These are phyloP conservation scores for Acrossocheilus wenchowensis DNA, from an alignment of 2,797 vertebrate species.

Conservation along the genomic window DNA sequence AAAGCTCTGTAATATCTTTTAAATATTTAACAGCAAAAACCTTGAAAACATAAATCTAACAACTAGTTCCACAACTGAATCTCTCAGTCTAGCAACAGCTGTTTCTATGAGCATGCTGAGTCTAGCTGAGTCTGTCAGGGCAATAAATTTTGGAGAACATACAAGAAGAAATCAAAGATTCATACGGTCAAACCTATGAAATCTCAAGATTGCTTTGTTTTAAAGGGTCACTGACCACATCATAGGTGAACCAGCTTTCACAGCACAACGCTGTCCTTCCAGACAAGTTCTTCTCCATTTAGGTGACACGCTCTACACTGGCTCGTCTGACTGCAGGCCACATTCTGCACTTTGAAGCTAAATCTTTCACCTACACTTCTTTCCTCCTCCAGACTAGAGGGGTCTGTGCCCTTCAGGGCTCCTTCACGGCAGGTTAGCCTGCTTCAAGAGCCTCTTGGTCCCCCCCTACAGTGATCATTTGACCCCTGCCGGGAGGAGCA, in stretches of 20 bases:
- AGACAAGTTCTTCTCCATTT: conserved; percentile 17
- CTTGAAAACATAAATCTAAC: not conserved
- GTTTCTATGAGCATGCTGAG: not conserved
- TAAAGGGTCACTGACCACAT: not conserved
- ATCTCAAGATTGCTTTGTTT: not conserved
- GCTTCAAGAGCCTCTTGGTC: conserved; percentile 48
- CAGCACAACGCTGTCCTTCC: not conserved
- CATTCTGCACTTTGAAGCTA: conserved; percentile 56
- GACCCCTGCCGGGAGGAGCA: conserved; percentile 58
- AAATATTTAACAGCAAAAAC: not conserved
- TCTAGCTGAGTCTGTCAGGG: not conserved
- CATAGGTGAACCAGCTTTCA: not conserved
- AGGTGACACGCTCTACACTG: conserved; percentile 45
- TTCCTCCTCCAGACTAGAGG: conserved; percentile 65
- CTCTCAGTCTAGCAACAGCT: not conserved
- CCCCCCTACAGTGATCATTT: conserved; percentile 24
- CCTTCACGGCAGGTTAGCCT: conserved; percentile 66
- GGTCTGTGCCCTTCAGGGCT: conserved; percentile 67
- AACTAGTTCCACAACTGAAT: not conserved
- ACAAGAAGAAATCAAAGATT: not conserved
- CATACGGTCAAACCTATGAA: not conserved
- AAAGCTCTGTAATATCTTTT: not conserved
- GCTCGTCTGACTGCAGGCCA: conserved; percentile 11
- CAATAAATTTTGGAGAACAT: not conserved
- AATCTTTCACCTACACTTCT: conserved; percentile 16